phyloP scores from a whole-genome alignment of 2,797 vertebrate species.

The Acrocephalus scirpaceus region DNA sequence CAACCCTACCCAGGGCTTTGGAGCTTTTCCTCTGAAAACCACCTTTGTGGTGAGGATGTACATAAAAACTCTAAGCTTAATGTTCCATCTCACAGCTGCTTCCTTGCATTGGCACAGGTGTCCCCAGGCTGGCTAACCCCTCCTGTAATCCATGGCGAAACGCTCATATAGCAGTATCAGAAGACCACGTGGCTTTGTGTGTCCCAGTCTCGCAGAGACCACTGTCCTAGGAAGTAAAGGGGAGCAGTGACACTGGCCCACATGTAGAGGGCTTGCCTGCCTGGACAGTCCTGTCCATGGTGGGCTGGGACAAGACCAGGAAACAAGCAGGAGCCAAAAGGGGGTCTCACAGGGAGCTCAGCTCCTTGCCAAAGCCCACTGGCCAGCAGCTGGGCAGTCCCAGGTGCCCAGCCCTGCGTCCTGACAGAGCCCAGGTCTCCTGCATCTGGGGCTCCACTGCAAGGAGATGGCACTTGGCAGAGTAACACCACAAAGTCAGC shows the following conservation, averaged over 20 bases:
- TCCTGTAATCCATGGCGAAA: background rate
- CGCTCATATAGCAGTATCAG: background rate
- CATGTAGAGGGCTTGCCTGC: background rate
- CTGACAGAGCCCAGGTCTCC: background rate
- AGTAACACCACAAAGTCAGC: rapidly evolving
- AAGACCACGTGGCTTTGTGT: rapidly evolving
- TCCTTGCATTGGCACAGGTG: background rate
- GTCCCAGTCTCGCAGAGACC: rapidly evolving
- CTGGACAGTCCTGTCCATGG: rapidly evolving
- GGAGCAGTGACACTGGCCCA: background rate
- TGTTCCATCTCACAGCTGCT: background rate
- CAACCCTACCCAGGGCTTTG: background rate
- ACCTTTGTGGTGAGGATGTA: background rate
- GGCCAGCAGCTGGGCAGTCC: background rate
- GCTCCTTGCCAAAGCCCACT: background rate
- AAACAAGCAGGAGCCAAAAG: background rate
- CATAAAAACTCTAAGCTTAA: background rate
- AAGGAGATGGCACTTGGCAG: background rate
- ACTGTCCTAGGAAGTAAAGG: background rate
- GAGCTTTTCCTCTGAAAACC: background rate
- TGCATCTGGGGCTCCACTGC: background rate
- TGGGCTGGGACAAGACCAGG: background rate
- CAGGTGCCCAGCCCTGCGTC: background rate
- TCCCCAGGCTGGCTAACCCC: background rate
- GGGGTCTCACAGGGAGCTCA: background rate